Evolutionary conservation across 2,797 vertebrate species (phyloP), one percentile per base, ranked within the genome.

Genomic region (Adrianichthys oophorus): DNA sequence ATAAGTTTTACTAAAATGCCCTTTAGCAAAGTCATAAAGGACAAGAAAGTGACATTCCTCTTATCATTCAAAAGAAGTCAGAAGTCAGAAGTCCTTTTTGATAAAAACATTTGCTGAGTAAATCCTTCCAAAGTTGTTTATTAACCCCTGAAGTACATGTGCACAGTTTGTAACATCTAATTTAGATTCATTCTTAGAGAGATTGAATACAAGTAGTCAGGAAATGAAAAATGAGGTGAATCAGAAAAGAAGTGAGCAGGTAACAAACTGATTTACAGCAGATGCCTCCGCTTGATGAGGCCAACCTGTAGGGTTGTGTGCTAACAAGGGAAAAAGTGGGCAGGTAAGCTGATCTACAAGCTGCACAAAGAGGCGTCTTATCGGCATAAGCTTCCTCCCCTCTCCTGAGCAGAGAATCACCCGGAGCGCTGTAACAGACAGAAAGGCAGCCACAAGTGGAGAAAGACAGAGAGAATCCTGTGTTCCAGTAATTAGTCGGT

Each of bases 401-500:
- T 72, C 68, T 68, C 60, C 48, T 78, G 67, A 71, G 74, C 68
- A 62, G 46, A 60, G 76, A 84, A 78, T 68, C 74, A 75, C 62
- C 56, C 65, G 5, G 47, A 75, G 59, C 54, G 59, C 55, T 52
- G 64, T 78, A 71, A 76, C 15, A 49, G 59, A 53, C 52, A 54
- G 57, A 65, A 55, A 42, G 64, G 58, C 59, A 50, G 65, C 61
- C 62, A 61, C 23, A 41, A 65, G 63, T 56, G 51, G 68, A 51
- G 47, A 62, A 41, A 78, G 74, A 68, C 53, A 62, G 61, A 70
- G 59, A 78, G 55, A 84, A 80, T 76, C 72, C 72, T 69, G 70
- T 81, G 80, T 79, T 87, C 77, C 74, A 83, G 79, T 87, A 88
- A 89, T 90, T 89, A 89, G 86, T 86, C 74, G 85, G 85, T 64